Conservation (phyloP, 2,888 invertebrate genomes). For the Synanthedon andrenaeformis region DNA sequence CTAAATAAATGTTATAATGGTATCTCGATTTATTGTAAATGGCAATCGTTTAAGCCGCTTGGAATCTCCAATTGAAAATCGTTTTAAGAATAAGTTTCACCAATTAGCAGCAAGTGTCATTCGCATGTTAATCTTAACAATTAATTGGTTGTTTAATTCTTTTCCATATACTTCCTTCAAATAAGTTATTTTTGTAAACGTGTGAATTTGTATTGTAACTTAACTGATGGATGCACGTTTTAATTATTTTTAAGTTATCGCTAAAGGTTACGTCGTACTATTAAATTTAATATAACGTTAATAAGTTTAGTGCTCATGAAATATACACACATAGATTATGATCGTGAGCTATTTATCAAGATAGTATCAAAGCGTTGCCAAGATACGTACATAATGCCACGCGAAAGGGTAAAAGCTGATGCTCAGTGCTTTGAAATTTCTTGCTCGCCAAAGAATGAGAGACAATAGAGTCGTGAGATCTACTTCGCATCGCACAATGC, state of each 20-base stretch:
- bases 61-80: not conserved
- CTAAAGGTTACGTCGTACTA: too few relatives aligned
- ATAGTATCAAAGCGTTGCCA: constrained; percentile 30
- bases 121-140: too few relatives aligned
- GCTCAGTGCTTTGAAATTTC: constrained; percentile 42
- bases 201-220: too few relatives aligned
- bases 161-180: too few relatives aligned
- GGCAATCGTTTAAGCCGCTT: not conserved
- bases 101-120: not conserved
- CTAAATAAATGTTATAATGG: not conserved
- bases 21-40: not conserved
- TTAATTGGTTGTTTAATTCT: too few relatives aligned
- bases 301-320: constrained; percentile 4
- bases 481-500: constrained; percentile 30
- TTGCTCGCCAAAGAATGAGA: constrained; percentile 43
- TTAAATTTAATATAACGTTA: constrained; percentile 1
- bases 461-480: constrained; percentile 64
- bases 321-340: constrained; percentile 9
- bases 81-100: not conserved
- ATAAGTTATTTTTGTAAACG: too few relatives aligned
- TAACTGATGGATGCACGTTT: too few relatives aligned
- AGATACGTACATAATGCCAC: constrained; percentile 20
- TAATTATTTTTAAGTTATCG: too few relatives aligned
- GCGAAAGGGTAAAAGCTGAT: constrained; percentile 41
- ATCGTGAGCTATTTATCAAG: constrained; percentile 40